Percentiles rank a stretch among this genome's conserved stretches.
phyloP scores from a whole-genome alignment of 2,797 vertebrate species.

The Gallinago solitaria region DNA sequence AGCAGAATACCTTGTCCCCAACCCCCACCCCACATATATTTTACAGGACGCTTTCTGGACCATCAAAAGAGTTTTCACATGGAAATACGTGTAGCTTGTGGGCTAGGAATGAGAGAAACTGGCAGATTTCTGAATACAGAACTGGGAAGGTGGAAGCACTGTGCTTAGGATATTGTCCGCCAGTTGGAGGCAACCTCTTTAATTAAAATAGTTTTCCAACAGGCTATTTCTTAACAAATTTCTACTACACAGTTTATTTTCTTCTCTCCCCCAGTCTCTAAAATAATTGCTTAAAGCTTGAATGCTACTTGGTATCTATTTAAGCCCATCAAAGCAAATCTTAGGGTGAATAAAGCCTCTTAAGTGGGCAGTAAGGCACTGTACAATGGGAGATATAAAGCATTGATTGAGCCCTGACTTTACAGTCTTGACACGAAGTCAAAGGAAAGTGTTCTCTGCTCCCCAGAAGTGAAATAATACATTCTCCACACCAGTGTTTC shows the following conservation, averaged over 20 bases:
- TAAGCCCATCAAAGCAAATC: background rate
- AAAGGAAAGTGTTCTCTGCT: background rate
- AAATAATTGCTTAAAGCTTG: conserved; percentile 9
- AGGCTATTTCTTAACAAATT: background rate
- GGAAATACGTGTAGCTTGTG: background rate
- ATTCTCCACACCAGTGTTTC: conserved; percentile 16
- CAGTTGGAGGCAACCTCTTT: background rate
- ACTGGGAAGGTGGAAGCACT: background rate
- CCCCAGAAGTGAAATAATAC: background rate
- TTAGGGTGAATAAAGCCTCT: background rate
- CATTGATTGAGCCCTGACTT: background rate
- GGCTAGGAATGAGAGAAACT: background rate
- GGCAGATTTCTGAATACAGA: background rate
- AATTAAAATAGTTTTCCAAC: background rate
- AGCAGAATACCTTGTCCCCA: background rate
- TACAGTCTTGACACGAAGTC: background rate
- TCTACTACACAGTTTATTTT: background rate
- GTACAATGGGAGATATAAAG: background rate
- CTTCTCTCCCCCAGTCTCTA: background rate
- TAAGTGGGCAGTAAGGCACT: background rate
- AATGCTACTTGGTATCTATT: background rate
- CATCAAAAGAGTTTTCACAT: background rate
- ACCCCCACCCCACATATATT: background rate
- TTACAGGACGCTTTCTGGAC: background rate
- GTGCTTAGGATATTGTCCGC: background rate